phyloP scores from a whole-genome alignment of 2,797 vertebrate genomes.

The Halcyon leucocephala region DNA sequence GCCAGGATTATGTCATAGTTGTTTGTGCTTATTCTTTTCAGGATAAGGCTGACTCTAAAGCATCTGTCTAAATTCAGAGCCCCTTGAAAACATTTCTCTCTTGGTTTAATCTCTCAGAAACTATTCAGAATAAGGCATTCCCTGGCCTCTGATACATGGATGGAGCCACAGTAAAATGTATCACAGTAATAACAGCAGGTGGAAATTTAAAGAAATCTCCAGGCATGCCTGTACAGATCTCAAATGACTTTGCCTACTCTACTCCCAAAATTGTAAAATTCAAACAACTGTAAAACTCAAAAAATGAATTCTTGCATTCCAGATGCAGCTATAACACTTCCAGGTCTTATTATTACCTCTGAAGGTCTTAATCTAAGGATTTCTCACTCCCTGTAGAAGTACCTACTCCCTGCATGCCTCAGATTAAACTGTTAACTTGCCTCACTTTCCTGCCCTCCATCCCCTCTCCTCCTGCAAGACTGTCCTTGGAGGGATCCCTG shows the following conservation, averaged over 20 bases:
- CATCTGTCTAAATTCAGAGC: not conserved
- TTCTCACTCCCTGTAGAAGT: not conserved
- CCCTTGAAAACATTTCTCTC: not conserved
- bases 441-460: not conserved
- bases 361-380: not conserved
- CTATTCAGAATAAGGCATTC: not conserved
- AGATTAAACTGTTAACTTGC: not conserved
- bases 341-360: not conserved
- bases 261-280: not conserved
- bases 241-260: not conserved
- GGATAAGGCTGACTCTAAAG: not conserved
- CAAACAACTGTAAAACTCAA: not conserved
- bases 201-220: not conserved
- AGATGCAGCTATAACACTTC: not conserved
- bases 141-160: not conserved
- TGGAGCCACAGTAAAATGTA: not conserved
- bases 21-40: not conserved
- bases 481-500: not conserved
- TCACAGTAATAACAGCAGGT: not conserved
- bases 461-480: fast-evolving
- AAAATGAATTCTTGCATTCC: not conserved
- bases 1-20: not conserved
- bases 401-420: not conserved
- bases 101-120: not conserved
- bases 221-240: not conserved